Percentiles rank a stretch among this genome's conserved stretches.
phyloP scores from a whole-genome alignment of 2,797 vertebrate species.

The Hemitrygon akajei region DNA sequence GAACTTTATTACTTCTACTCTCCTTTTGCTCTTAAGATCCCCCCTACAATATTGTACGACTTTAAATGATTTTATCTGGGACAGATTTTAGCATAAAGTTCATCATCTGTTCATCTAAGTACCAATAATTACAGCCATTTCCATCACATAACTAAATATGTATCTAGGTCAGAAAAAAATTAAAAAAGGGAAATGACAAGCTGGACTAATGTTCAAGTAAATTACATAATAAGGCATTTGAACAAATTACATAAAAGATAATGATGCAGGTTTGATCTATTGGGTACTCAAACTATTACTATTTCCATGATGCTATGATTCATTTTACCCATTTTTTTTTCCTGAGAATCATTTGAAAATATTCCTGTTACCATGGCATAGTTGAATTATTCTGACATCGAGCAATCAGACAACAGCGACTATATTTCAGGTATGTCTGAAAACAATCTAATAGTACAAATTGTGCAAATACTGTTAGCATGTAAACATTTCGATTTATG shows the following conservation, averaged over 20 bases:
- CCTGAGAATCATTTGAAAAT: slow-evolving; percentile 29
- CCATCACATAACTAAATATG: neutral
- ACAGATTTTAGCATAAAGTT: slow-evolving; percentile 19
- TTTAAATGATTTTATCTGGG: neutral
- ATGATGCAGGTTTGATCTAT: slow-evolving; percentile 30
- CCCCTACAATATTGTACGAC: neutral
- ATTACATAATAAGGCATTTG: slow-evolving; percentile 12
- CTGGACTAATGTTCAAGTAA: neutral
- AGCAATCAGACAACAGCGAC: neutral
- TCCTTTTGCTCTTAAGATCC: neutral
- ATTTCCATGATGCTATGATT: slow-evolving; percentile 16
- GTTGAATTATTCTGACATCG: slow-evolving; percentile 16
- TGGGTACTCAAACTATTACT: slow-evolving; percentile 10
- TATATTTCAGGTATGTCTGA: slow-evolving; percentile 2
- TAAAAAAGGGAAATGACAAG: neutral
- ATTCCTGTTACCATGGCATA: slow-evolving; percentile 28
- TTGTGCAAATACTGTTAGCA: neutral
- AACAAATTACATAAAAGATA: slow-evolving; percentile 26
- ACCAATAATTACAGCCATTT: slow-evolving; percentile 1
- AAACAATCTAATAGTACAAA: neutral
- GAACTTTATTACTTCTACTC: neutral
- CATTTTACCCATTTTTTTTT: slow-evolving; percentile 20
- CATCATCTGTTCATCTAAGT: slow-evolving; percentile 3
- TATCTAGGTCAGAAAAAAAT: slow-evolving; percentile 32
- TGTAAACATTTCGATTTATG: neutral